Base-by-base conservation (phyloP, 2,113 vertebrate genomes). In the Macrotus californicus region DNA sequence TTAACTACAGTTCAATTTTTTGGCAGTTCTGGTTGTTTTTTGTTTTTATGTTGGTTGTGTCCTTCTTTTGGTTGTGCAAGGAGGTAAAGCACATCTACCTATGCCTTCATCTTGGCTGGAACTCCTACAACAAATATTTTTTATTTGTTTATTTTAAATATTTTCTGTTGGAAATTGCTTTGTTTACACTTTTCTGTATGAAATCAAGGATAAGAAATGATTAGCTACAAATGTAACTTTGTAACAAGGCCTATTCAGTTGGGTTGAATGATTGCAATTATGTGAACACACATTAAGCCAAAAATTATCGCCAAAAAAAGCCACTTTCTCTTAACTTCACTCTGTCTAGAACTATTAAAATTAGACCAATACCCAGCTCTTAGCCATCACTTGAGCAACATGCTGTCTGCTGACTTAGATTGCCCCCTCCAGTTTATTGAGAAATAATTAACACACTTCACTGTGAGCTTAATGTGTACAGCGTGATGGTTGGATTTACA, bases 171-270 rank as follows among this genome's bases (percentile, higher is more conserved):
- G n/a, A 12, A 39, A 39, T 88, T 77, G 29, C 26, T 79, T 36
- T 80, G 8, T n/a, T 72, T 86, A 21, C 19, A 50, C 24, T 39
- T 6, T 73, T 94, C 29, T 64, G 21, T 87, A n/a, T 96, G 79
- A 92, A 77, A 66, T 88, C 73, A 85, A 94, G 77, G 67, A 82
- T 93, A 93, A 76, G 72, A 14, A 69, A 64, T 83, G 29, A 90
- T 16, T 91, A 84, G 29, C 15, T 90, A n/a, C 73, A 89, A 59
- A 52, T 14, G 5, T 59, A 89, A 89, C 7, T 88, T 95, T 84
- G 43, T 87, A 83, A 75, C 12, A 59, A 94, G 36, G 15, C 9
- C 50, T 39, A 18, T 79, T 80, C n/a, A 19, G 3, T 36, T 66
- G 48, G 14, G 9, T 72, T 93, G 92, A 88, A 75, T 21, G 26